Percentiles rank a stretch among this genome's conserved stretches.
These are phyloP conservation scores for Paramacrobiotus metropolitanus DNA, from an alignment of 1,140 invertebrate genomes.

Conservation along the genomic window DNA sequence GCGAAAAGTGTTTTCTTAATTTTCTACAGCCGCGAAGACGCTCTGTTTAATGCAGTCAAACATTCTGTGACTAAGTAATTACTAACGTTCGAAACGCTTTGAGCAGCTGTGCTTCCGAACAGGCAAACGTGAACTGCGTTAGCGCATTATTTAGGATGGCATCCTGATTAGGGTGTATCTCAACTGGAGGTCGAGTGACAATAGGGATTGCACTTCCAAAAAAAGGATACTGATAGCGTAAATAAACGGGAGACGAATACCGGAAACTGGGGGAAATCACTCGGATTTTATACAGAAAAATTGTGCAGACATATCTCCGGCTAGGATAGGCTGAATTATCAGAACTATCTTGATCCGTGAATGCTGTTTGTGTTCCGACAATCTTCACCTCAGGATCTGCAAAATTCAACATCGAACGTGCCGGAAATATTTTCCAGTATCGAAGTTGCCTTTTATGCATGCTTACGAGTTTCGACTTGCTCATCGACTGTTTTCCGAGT, in stretches of 20 bases:
- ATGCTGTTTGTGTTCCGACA: background rate
- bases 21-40: too few relatives aligned
- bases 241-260: background rate
- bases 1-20: too few relatives aligned
- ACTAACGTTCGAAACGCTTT: background rate
- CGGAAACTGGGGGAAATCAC: background rate
- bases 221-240: slow-evolving; percentile 1
- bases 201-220: background rate
- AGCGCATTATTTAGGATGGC: background rate
- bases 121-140: background rate
- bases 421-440: too few relatives aligned
- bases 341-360: background rate
- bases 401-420: too few relatives aligned
- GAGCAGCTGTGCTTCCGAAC: background rate
- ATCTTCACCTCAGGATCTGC: too few relatives aligned
- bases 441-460: too few relatives aligned
- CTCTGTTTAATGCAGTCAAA: too few relatives aligned
- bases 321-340: background rate
- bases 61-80: too few relatives aligned
- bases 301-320: background rate
- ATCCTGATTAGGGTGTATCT: background rate
- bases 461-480: too few relatives aligned
- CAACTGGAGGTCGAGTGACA: background rate
- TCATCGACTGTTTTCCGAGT: too few relatives aligned
- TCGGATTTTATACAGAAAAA: background rate